phyloP scores from a whole-genome alignment of 2,888 invertebrate genomes.

The Bhutanitis thaidina region DNA sequence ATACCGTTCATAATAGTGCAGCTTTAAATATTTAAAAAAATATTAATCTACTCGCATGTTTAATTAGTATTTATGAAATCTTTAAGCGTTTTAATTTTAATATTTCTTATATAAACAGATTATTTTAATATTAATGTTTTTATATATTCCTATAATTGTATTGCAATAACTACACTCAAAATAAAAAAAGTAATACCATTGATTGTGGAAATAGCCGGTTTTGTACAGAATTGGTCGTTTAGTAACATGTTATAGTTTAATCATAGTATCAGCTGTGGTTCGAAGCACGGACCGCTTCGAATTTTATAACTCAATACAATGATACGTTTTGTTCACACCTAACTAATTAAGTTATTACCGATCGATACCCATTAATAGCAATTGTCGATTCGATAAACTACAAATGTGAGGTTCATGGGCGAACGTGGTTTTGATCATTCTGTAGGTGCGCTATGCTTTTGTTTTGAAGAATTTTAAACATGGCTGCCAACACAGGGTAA shows the following conservation, averaged over 20 bases:
- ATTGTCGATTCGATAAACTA: conserved; percentile 33
- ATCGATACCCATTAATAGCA: conserved; percentile 26
- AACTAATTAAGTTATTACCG: conserved; percentile 33
- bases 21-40: too few species aligned
- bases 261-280: conserved; percentile 15
- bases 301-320: conserved; percentile 24
- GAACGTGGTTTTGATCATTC: conserved; percentile 27
- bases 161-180: too few species aligned
- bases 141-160: too few species aligned
- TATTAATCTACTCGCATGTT: too few species aligned
- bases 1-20: too few species aligned
- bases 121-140: too few species aligned
- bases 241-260: neutral
- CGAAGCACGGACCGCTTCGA: conserved; percentile 12
- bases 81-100: too few species aligned
- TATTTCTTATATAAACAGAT: too few species aligned
- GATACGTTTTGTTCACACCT: conserved; percentile 29
- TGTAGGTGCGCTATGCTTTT: conserved; percentile 42
- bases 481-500: conserved; percentile 40
- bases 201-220: neutral
- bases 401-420: conserved; percentile 22
- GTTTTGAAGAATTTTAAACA: conserved; percentile 37
- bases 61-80: too few species aligned
- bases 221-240: conserved; percentile 2
- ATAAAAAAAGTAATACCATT: too few species aligned